These are phyloP conservation scores for Troglohyphantes excavatus DNA, from an alignment of 2,888 invertebrate species.

Conservation along the genomic window DNA sequence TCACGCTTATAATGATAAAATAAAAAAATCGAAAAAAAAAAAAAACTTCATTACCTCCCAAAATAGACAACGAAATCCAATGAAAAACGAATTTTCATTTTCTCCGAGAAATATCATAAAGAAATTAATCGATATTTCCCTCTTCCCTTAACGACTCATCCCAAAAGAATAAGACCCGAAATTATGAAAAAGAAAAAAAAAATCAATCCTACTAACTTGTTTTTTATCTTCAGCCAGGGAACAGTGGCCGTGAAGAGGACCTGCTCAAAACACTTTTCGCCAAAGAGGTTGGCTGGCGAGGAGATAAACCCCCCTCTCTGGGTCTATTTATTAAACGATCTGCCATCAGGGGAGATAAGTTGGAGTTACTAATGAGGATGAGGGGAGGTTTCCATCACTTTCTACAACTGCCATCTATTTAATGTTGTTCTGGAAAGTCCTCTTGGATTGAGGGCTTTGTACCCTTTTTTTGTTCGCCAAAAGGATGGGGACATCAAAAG, in stretches of 20 bases:
- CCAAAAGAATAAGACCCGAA: not conserved
- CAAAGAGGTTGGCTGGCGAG: not conserved
- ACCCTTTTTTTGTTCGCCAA: not conserved
- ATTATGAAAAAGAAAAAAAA: conserved; percentile 4
- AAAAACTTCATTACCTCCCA: not conserved
- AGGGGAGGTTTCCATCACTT: conserved; percentile 36
- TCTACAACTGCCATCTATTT: conserved; percentile 44
- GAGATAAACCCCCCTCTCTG: conserved; percentile 30
- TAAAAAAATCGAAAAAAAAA: conserved; percentile 14
- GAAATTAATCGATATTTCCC: conserved; percentile 43
- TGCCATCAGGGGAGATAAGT: conserved; percentile 62
- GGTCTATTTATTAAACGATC: conserved; percentile 65
- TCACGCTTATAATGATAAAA: not conserved
- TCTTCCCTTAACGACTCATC: conserved; percentile 35
- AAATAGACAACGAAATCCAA: conserved; percentile 20
- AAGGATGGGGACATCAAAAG: not conserved
- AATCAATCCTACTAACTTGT: conserved; percentile 53
- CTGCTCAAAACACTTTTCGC: conserved; percentile 51
- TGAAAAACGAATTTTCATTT: conserved; percentile 49
- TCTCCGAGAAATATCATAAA: conserved; percentile 51
- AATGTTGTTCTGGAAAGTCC: conserved; percentile 54
- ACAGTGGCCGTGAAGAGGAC: not conserved
- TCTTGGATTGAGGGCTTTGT: not conserved
- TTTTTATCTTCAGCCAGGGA: conserved; percentile 11
- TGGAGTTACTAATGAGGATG: conserved; percentile 52